Percentiles rank a stretch among this genome's conserved stretches.
phyloP scores from a whole-genome alignment of 2,113 vertebrate genomes.

The Anser brachyrhynchus region DNA sequence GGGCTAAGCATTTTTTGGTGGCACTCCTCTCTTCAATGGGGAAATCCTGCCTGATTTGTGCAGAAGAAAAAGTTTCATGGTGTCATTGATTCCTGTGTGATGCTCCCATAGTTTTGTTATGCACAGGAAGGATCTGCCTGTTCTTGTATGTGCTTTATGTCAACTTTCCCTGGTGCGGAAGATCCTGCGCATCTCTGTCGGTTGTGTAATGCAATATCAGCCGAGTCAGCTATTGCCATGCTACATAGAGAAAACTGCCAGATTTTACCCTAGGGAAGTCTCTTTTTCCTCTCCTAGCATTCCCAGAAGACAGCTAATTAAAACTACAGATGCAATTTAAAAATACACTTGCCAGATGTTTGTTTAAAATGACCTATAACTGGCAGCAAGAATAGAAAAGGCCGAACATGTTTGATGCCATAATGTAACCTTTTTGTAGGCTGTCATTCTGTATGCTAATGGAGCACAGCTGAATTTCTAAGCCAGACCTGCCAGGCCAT shows the following conservation, averaged over 20 bases:
- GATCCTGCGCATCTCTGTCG: background rate
- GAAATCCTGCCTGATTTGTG: background rate
- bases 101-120: accelerated
- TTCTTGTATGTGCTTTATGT: background rate
- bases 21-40: background rate
- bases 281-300: slow-evolving; percentile 14
- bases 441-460: slow-evolving; percentile 23
- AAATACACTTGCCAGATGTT: slow-evolving; percentile 45
- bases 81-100: background rate
- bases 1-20: background rate
- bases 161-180: background rate
- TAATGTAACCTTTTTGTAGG: background rate
- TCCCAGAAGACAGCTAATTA: slow-evolving; percentile 62
- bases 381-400: slow-evolving; percentile 13
- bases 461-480: slow-evolving; percentile 17
- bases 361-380: slow-evolving; percentile 2
- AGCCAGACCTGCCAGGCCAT: slow-evolving; percentile 23
- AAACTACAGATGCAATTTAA: slow-evolving; percentile 40
- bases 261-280: slow-evolving; percentile 49
- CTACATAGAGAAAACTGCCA: slow-evolving; percentile 67
- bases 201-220: background rate
- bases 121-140: background rate
- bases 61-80: background rate
- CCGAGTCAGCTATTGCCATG: slow-evolving; percentile 71
- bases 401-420: background rate